Percentiles rank a stretch among this genome's conserved stretches.
phyloP scores from a whole-genome alignment of 2,797 vertebrate genomes.

The Fringilla coelebs region DNA sequence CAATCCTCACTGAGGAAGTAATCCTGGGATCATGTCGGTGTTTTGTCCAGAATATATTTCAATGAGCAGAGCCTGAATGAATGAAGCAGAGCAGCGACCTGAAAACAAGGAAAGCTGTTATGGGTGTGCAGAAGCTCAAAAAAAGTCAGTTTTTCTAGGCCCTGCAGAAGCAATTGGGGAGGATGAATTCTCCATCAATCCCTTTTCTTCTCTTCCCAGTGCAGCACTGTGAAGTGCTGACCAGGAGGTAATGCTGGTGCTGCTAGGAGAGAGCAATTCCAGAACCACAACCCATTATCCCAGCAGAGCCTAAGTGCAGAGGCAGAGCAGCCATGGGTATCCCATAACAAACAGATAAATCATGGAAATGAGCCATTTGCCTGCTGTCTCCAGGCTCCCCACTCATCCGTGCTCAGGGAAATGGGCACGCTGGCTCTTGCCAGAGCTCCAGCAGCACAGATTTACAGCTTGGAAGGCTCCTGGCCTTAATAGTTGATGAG shows the following conservation, averaged over 20 bases:
- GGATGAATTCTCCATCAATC: background rate
- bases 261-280: background rate
- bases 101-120: background rate
- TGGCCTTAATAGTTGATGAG: background rate
- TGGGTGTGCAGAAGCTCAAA: background rate
- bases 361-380: background rate
- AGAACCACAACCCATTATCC: background rate
- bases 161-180: background rate
- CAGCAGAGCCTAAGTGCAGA: background rate
- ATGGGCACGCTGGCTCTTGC: background rate
- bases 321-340: background rate
- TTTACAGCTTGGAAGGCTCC: background rate
- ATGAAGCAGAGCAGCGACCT: background rate
- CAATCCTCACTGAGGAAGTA: background rate
- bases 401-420: background rate
- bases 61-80: background rate
- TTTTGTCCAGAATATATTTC: background rate
- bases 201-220: background rate
- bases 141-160: background rate
- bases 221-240: background rate
- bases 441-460: background rate
- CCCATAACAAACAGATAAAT: background rate
- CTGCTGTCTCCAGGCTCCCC: background rate
- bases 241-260: background rate
- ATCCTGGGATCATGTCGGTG: background rate